Evolutionary conservation across 1,140 invertebrate species (phyloP), one percentile per base, ranked within the genome.

Genomic region (Globodera ellingtonae): DNA sequence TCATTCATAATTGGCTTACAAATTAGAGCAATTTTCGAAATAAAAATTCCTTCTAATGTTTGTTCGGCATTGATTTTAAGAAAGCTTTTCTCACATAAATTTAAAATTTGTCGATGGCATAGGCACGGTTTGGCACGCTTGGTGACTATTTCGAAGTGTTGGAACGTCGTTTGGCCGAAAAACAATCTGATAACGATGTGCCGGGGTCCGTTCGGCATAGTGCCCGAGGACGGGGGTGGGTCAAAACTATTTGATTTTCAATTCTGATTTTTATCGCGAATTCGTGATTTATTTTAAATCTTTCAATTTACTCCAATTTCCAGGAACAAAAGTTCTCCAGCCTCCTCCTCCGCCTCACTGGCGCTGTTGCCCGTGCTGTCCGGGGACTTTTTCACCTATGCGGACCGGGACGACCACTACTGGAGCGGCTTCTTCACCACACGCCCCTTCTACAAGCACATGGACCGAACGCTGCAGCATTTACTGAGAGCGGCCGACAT

Each of bases 301-400:
- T 24, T 24, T 24, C 1, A 24, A 24, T 24, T 24, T 24, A 24
- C 24, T 24, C 24, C 24, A 24, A 24, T 24, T 24, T 24, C 24
- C 24, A 24, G 24, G 24, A 0, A 24, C 24, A 24, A 24, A 24
- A 24, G 24, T 24, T 24, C 10, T 18, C 24, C 24, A 24, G 24
- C 24, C 24, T 59, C 56, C 10, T 18, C 56, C 0, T 13, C 56
- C 56, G 56, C 56, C 18, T 59, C 56, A 0, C 18, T 59, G 56
- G 13, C 56, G 56, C 75, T 83, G 70, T 94, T 96, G 88, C 95
- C 95, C 0, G 92, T 93, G 8, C 91, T 99, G 0, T 93, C 93
- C 35, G 97, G 97, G 0, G 97, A 99, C 89, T 99, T 99, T 89
- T 99, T 98, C 89, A 98, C 97, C 0, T 99, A 99, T 90, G 94